phyloP scores from a whole-genome alignment of 2,888 invertebrate species.

The Deilephila elpenor region DNA sequence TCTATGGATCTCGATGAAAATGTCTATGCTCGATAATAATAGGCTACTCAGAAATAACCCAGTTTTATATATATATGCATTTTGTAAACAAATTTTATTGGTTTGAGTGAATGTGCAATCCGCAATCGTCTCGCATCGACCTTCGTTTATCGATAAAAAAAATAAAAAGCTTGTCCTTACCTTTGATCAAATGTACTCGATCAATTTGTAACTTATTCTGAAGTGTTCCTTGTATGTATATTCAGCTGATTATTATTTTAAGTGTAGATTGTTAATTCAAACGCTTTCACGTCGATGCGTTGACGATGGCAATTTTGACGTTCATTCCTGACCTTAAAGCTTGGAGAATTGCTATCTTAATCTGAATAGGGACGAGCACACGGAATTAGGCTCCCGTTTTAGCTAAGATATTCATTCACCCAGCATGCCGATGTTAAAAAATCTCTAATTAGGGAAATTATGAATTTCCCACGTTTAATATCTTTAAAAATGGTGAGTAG shows the following conservation, averaged over 20 bases:
- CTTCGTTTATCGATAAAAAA: constrained; percentile 1
- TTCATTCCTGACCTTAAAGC: constrained; percentile 10
- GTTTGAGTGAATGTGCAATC: background rate
- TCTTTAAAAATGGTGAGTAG: constrained; percentile 55
- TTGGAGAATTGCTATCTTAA: constrained; percentile 13
- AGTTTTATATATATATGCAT: constrained; percentile 26
- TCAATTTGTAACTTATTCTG: constrained; percentile 24
- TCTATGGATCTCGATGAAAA: constrained; percentile 20
- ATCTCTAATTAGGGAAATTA: constrained; percentile 61
- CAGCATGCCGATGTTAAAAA: constrained; percentile 25
- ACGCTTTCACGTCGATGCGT: constrained; percentile 13
- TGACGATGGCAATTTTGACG: background rate
- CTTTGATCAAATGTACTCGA: constrained; percentile 25
- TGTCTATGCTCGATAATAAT: constrained; percentile 8
- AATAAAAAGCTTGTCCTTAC: constrained; percentile 19
- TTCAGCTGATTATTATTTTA: constrained; percentile 25
- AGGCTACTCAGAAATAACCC: constrained; percentile 22
- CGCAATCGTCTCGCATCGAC: constrained; percentile 3
- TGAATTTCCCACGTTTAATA: constrained; percentile 65
- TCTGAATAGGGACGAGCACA: background rate
- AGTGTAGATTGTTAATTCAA: constrained; percentile 22
- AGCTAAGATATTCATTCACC: constrained; percentile 15
- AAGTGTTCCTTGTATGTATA: constrained; percentile 20
- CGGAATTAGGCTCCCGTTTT: constrained; percentile 1
- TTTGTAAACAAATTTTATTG: constrained; percentile 28